Evolutionary conservation across 2,113 vertebrate genomes (phyloP), one percentile per base, ranked within the genome.

Genomic region (Brachyistius frenatus): DNA sequence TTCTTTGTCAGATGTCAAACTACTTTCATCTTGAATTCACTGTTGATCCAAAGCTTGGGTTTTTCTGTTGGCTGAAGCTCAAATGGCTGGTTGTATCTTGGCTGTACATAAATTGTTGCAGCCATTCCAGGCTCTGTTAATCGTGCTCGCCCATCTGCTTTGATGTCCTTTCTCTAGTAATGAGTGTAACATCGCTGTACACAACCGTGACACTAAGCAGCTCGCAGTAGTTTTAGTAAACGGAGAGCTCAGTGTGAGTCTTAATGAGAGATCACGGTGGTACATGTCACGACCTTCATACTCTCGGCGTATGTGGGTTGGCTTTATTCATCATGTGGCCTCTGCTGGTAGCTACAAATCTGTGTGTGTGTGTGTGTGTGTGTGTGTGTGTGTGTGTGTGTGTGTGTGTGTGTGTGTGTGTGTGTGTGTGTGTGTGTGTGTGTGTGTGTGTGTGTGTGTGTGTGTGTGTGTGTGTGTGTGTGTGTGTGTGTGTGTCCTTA

Each of bases 111-210:
- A 71, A 81, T 84, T 84, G 80, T 67, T 23, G 16, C 77, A 69
- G 56, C 57, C 56, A 67, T 82, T 83, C 78, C 67, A 62, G 76
- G 61, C 84, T 83, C 73, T 57, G 73, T 73, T 86, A 88, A 92
- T 88, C 85, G 56, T 33, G 56, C 78, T 76, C 2, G 31, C 63
- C 84, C 78, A 85, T 89, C 84, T 89, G 89, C 90, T 90, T 88
- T 92, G 89, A 92, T 89, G 87, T 92, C 66, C 71, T 78, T 70
- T 84, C 67, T 74, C 68, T 75, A 60, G 50, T 91, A 91, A 92
- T 90, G 79, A 87, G 73, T 80, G 55, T 88, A 81, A 88, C 84
- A 81, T 76, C 5, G 47, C 84, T 66, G 76, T 67, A 77, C 73
- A 68, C 64, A 36, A 60, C 66, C 76, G 58, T 86, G 81, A 84